A percentile compares a stretch with the other conserved stretches of the same genome.
Conservation (phyloP, 1,140 invertebrate genomes). For the Bombus affinis region DNA sequence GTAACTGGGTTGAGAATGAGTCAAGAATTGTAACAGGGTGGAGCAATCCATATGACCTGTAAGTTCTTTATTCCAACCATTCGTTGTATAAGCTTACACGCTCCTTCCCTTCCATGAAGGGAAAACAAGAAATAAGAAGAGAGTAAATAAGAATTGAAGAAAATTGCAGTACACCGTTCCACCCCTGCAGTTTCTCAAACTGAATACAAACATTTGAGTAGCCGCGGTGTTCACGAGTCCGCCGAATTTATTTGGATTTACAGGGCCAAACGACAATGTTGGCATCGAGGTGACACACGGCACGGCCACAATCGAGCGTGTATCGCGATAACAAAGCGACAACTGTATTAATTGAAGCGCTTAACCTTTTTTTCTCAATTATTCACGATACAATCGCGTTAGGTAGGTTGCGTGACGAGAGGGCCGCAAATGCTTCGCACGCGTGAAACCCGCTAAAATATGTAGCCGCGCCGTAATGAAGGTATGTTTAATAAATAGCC, state of each 20-base stretch:
- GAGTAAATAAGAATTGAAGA: not conserved
- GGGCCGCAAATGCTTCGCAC: not conserved
- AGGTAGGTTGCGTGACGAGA: constrained; percentile 33
- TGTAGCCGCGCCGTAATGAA: constrained; percentile 76
- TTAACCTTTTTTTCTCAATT: constrained; percentile 58
- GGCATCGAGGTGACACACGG: too few relatives aligned
- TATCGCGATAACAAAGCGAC: not conserved
- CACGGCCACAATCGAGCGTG: too few relatives aligned
- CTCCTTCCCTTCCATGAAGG: too few relatives aligned
- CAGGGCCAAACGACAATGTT: not conserved
- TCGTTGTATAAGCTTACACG: not conserved
- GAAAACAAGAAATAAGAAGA: too few relatives aligned
- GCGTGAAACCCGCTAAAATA: constrained; percentile 76
- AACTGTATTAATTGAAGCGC: constrained; percentile 36
- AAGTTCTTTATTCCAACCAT: not conserved
- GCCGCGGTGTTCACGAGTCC: constrained; percentile 30
- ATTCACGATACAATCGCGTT: constrained; percentile 53
- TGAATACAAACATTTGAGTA: constrained; percentile 31
- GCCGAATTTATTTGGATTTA: constrained; percentile 33
- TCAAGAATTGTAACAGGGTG: too few relatives aligned
- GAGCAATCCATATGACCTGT: too few relatives aligned
- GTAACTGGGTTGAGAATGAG: too few relatives aligned
- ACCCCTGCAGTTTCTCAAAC: not conserved
- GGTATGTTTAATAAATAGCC: constrained; percentile 78
- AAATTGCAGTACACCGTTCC: not conserved